These are phyloP conservation scores for Danio albolineatus DNA, from an alignment of 2,797 vertebrate species.

Conservation along the genomic window DNA sequence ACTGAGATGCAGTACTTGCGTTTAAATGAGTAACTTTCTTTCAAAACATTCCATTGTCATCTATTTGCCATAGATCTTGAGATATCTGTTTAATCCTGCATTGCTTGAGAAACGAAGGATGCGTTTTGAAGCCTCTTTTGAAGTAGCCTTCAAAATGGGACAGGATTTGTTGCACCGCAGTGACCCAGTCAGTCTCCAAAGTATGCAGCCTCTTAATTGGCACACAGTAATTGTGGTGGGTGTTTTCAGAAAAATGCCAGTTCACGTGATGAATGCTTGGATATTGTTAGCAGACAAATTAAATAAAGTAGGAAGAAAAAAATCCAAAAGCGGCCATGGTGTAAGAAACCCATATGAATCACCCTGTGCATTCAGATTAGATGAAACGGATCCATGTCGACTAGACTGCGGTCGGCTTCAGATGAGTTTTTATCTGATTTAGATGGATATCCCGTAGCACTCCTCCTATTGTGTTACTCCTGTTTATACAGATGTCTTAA, in stretches of 20 bases:
- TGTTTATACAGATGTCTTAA: slow-evolving; percentile 44
- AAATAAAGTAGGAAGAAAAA: neutral
- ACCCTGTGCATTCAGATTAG: slow-evolving; percentile 4
- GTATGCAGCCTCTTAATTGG: too few species aligned
- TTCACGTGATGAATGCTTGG: neutral
- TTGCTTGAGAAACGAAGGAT: too few species aligned
- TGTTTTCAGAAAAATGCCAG: slow-evolving; percentile 8
- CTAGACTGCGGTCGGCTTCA: slow-evolving; percentile 1
- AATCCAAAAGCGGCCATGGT: neutral
- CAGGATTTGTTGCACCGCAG: too few species aligned
- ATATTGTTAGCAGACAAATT: slow-evolving; percentile 6
- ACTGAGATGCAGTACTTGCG: too few species aligned
- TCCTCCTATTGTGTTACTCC: slow-evolving; percentile 24
- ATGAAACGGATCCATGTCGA: slow-evolving; percentile 2
- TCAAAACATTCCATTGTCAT: too few species aligned
- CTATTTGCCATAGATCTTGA: too few species aligned
- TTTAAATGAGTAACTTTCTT: too few species aligned
- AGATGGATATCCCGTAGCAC: slow-evolving; percentile 18
- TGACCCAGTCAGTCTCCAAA: too few species aligned
- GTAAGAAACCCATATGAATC: slow-evolving; percentile 16
- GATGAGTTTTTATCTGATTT: slow-evolving; percentile 33
- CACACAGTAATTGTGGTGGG: neutral
- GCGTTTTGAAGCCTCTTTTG: too few species aligned
- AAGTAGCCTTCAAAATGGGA: too few species aligned
- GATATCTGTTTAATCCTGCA: too few species aligned